Evolutionary conservation across 1,140 invertebrate species (phyloP).

Genomic region (Aphidius ervi): DNA sequence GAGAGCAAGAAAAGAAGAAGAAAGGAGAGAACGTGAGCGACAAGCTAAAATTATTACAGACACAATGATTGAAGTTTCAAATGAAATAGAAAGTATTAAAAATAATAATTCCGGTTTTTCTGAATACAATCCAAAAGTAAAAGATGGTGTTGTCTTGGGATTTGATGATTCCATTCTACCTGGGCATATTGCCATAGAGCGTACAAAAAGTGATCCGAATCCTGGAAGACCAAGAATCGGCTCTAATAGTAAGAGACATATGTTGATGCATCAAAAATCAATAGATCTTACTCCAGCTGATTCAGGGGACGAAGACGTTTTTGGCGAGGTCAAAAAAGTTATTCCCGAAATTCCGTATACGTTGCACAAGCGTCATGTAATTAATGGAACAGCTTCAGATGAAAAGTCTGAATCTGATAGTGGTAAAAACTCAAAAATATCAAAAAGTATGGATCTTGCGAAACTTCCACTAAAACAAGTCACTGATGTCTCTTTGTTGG

Average conservation of each 20-base stretch:
- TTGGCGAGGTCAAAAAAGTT: constrained; percentile 55
- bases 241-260: constrained; percentile 66
- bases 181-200: constrained; percentile 67
- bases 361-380: constrained; percentile 74
- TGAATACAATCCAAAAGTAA: constrained; percentile 52
- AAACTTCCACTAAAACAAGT: constrained; percentile 48
- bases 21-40: constrained; percentile 42
- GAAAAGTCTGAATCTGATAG: constrained; percentile 48
- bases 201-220: constrained; percentile 81
- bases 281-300: constrained; percentile 79
- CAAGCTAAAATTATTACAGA: constrained; percentile 38
- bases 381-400: constrained; percentile 72
- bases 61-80: constrained; percentile 31
- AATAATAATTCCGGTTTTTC: constrained; percentile 39
- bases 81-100: constrained; percentile 36
- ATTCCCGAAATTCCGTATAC: constrained; percentile 77
- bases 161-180: constrained; percentile 44
- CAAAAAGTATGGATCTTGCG: constrained; percentile 40
- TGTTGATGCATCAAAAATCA: constrained; percentile 81
- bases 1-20: constrained; percentile 43
- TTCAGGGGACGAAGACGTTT: constrained; percentile 73
- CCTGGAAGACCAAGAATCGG: constrained; percentile 66
- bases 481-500: constrained; percentile 53
- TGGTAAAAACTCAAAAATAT: constrained; percentile 34
- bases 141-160: constrained; percentile 48